Conservation (phyloP, 2,113 vertebrate species). For the Ammospiza nelsoni region DNA sequence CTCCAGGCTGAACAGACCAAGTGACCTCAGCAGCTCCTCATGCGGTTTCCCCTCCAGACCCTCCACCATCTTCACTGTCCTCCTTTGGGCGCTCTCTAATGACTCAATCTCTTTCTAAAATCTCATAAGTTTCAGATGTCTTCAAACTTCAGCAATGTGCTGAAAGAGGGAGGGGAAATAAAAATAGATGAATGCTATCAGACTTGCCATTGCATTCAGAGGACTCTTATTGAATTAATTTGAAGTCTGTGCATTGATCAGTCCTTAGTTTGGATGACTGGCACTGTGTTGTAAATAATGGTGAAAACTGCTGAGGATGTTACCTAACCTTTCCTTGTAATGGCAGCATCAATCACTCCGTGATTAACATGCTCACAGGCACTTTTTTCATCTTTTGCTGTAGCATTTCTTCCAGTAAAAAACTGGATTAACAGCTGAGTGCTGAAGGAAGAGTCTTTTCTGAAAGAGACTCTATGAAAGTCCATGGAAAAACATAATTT, state of each 20-base stretch:
- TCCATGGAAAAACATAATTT: constrained; percentile 7
- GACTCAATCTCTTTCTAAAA: background rate
- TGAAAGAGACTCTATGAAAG: background rate
- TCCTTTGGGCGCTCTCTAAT: background rate
- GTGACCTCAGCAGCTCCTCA: background rate
- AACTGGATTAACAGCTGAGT: background rate
- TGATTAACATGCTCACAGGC: background rate
- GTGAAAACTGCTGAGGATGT: constrained; percentile 22
- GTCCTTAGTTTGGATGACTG: background rate
- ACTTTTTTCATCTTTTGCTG: background rate
- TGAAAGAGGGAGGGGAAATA: background rate
- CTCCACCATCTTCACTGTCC: background rate
- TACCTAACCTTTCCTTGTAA: background rate
- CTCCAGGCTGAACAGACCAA: background rate
- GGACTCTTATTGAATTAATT: background rate
- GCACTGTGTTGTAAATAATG: background rate
- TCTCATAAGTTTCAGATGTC: background rate
- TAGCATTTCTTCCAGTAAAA: background rate
- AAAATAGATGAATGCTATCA: background rate
- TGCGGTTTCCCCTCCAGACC: accelerated
- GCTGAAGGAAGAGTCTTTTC: background rate
- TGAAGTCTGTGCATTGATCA: background rate
- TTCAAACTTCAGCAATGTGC: background rate
- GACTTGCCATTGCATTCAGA: background rate
- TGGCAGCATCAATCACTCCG: background rate